phyloP scores from a whole-genome alignment of 2,888 invertebrate species.

The Andrena marginata region DNA sequence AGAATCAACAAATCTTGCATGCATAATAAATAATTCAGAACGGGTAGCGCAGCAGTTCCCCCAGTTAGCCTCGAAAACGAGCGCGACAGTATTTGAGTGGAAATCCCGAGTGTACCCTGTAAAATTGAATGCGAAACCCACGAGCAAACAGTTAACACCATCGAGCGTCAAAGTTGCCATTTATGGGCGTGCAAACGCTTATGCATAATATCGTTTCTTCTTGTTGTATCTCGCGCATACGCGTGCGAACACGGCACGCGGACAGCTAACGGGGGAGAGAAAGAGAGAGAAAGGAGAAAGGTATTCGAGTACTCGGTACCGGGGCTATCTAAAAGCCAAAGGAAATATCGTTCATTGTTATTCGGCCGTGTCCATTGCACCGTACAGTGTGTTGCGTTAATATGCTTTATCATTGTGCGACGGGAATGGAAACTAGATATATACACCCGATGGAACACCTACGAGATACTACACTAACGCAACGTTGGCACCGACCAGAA shows the following conservation, averaged over 20 bases:
- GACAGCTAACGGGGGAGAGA: conserved; percentile 8
- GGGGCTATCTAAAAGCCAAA: conserved; percentile 32
- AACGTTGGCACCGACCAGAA: conserved; percentile 59
- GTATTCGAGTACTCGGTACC: conserved; percentile 23
- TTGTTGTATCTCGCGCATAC: conserved; percentile 15
- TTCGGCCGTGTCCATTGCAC: conserved; percentile 40
- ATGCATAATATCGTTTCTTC: conserved; percentile 23
- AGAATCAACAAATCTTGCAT: too few relatives aligned
- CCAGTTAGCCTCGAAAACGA: too few relatives aligned
- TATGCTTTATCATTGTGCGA: conserved; percentile 48
- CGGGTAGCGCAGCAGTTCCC: too few relatives aligned
- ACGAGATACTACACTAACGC: conserved; percentile 48
- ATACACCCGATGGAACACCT: conserved; percentile 56
- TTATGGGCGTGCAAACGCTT: conserved; percentile 27
- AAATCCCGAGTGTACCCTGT: too few relatives aligned
- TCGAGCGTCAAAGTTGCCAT: conserved; percentile 35
- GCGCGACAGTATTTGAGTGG: too few relatives aligned
- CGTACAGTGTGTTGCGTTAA: conserved; percentile 44
- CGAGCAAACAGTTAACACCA: background rate
- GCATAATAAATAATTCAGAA: too few relatives aligned
- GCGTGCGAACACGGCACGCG: conserved; percentile 8
- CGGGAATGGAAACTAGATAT: conserved; percentile 46
- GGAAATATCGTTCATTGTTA: conserved; percentile 56
- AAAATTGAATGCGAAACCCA: background rate
- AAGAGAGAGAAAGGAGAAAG: conserved; percentile 27